Conservation (phyloP, 2,797 vertebrate species). For the Rachycentron canadum region DNA sequence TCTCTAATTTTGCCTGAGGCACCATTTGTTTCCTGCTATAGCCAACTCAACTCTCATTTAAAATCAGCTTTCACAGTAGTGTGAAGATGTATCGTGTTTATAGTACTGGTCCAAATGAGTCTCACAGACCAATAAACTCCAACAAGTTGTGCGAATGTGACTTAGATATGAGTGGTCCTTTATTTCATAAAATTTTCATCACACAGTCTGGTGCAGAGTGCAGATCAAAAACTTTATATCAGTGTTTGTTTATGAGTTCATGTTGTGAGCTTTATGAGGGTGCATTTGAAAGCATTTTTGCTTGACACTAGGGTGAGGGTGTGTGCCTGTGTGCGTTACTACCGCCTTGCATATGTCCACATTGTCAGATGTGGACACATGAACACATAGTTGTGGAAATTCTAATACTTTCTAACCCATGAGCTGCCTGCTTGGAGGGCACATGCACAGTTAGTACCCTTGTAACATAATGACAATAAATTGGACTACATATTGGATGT, state of each 20-base stretch:
- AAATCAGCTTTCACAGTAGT: background rate
- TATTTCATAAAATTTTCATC: constrained; percentile 33
- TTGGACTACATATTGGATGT: background rate
- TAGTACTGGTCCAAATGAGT: background rate
- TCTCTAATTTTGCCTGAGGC: background rate
- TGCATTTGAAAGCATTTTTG: constrained; percentile 8
- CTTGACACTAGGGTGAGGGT: constrained; percentile 5
- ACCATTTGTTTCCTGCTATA: background rate
- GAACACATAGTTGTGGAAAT: background rate
- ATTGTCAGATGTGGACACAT: no score
- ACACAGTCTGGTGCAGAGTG: background rate
- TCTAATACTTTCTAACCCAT: no score
- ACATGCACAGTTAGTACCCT: no score
- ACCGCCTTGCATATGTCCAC: background rate
- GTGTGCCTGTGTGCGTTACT: background rate
- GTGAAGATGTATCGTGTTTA: background rate
- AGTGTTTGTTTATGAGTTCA: constrained; percentile 48
- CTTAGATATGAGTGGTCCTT: constrained; percentile 25
- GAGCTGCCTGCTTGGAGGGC: no score
- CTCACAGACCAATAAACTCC: constrained; percentile 11
- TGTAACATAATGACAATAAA: background rate
- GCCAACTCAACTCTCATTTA: background rate
- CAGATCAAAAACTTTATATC: constrained; percentile 46
- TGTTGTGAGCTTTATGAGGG: constrained; percentile 37
- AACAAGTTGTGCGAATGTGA: background rate